These are phyloP conservation scores for Acleris literana DNA, from an alignment of 2,888 invertebrate species.

Conservation along the genomic window DNA sequence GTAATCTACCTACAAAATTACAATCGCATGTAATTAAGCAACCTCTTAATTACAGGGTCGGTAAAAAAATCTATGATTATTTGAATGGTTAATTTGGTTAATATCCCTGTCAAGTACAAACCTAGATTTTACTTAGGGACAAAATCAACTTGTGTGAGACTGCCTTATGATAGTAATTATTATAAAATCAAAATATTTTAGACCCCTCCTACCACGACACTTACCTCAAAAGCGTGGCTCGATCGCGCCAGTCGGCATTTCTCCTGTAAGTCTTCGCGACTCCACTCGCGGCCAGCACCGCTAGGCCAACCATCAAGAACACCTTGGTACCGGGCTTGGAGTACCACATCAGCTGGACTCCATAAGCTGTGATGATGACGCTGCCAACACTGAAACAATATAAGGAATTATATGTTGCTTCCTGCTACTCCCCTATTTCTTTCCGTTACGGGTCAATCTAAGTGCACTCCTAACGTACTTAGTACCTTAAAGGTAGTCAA, in stretches of 20 bases:
- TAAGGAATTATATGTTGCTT: not conserved
- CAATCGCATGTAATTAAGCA: too few relatives aligned
- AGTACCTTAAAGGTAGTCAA: too few relatives aligned
- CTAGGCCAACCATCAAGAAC: conserved; percentile 82
- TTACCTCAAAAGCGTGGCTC: conserved; percentile 90
- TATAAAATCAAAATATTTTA: too few relatives aligned
- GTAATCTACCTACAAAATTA: too few relatives aligned
- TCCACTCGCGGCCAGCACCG: conserved; percentile 85
- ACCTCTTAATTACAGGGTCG: too few relatives aligned
- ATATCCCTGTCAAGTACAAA: too few relatives aligned
- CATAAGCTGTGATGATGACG: conserved; percentile 91
- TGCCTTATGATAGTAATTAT: too few relatives aligned
- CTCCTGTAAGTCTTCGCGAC: conserved; percentile 87
- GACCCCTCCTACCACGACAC: conserved; percentile 7
- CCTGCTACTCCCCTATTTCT: too few relatives aligned
- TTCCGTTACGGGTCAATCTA: too few relatives aligned
- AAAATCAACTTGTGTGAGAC: not conserved
- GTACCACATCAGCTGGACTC: conserved; percentile 88
- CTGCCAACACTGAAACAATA: conserved; percentile 88
- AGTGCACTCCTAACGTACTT: too few relatives aligned
- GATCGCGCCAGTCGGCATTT: conserved; percentile 91
- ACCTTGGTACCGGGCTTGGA: conserved; percentile 80
- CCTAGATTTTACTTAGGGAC: not conserved
- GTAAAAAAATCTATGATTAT: too few relatives aligned
- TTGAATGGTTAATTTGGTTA: too few relatives aligned